Conservation (phyloP, 2,113 vertebrate species). For the Callionymus lyra region DNA sequence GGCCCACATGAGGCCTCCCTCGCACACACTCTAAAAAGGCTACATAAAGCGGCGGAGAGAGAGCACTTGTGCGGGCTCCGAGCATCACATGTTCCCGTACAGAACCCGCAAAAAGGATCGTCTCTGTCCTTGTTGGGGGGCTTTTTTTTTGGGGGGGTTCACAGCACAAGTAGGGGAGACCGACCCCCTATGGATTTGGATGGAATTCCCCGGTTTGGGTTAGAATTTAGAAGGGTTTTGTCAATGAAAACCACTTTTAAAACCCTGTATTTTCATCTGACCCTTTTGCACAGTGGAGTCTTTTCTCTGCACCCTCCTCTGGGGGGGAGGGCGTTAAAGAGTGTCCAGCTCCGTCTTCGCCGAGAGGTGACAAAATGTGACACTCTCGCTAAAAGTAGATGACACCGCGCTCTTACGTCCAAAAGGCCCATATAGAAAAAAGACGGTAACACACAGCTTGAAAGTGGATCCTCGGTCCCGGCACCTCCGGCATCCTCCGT, state of each 20-base stretch:
- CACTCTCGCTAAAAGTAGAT: slow-evolving; percentile 35
- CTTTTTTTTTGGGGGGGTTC: no score
- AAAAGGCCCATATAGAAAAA: slow-evolving; percentile 10
- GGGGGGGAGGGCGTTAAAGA: not conserved
- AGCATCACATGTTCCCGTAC: not conserved
- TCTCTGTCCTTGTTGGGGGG: no score
- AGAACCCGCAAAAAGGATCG: slow-evolving; percentile 14
- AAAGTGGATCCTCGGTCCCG: slow-evolving; percentile 11
- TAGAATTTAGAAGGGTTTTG: no score
- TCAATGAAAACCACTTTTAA: no score
- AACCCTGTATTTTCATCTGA: no score
- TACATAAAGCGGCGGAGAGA: slow-evolving; percentile 17
- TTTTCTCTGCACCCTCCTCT: not conserved
- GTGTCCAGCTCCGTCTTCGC: not conserved
- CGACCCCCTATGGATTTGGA: no score
- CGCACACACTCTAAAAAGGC: slow-evolving; percentile 16
- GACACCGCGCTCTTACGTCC: slow-evolving; percentile 15
- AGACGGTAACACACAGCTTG: slow-evolving; percentile 19
- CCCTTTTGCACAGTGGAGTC: not conserved
- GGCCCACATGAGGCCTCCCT: slow-evolving; percentile 46
- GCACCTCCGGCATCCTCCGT: not conserved
- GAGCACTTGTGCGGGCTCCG: slow-evolving; percentile 5
- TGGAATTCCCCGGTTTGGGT: no score
- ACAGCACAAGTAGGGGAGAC: no score
- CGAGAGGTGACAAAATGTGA: slow-evolving; percentile 25